A percentile compares a stretch with the other conserved stretches of the same genome.
phyloP scores from a whole-genome alignment of 2,113 vertebrate species.

The Suricata suricatta region DNA sequence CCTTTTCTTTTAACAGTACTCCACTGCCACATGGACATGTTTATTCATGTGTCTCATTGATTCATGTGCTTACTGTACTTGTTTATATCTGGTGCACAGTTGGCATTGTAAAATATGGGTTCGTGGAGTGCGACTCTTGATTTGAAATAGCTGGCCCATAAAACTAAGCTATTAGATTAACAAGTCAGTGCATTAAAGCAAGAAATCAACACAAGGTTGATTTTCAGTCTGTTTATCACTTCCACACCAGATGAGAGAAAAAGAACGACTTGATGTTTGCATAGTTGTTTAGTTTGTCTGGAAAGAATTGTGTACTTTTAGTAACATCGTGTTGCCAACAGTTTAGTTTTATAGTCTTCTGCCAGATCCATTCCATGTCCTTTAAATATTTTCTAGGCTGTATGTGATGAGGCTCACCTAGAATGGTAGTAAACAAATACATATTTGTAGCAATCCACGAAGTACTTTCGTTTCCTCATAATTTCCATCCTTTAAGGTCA shows the following conservation, averaged over 20 bases:
- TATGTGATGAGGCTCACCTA: not conserved
- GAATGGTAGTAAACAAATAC: conserved; percentile 56
- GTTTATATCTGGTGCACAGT: conserved; percentile 54
- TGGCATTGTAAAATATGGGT: conserved; percentile 53
- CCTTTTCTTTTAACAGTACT: conserved; percentile 58
- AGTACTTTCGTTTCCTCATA: conserved; percentile 68
- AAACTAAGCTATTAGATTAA: conserved; percentile 65
- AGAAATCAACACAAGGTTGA: conserved; percentile 22
- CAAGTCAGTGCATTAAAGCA: not conserved
- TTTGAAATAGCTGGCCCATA: conserved; percentile 66
- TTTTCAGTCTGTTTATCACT: conserved; percentile 57
- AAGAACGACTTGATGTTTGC: conserved; percentile 32
- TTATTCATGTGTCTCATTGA: conserved; percentile 70
- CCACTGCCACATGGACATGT: conserved; percentile 20
- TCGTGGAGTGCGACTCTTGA: conserved; percentile 28
- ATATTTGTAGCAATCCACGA: conserved; percentile 55
- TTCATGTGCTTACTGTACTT: conserved; percentile 49
- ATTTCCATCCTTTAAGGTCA: conserved; percentile 54
- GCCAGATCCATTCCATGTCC: conserved; percentile 53
- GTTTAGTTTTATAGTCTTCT: conserved; percentile 37
- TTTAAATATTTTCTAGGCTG: conserved; percentile 65
- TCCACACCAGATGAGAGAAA: conserved; percentile 20
- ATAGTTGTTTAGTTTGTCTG: conserved; percentile 35
- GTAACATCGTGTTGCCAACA: not conserved
- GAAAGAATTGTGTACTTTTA: conserved; percentile 64